phyloP scores from a whole-genome alignment of 2,888 invertebrate species.

The Xestia sexstrigata region DNA sequence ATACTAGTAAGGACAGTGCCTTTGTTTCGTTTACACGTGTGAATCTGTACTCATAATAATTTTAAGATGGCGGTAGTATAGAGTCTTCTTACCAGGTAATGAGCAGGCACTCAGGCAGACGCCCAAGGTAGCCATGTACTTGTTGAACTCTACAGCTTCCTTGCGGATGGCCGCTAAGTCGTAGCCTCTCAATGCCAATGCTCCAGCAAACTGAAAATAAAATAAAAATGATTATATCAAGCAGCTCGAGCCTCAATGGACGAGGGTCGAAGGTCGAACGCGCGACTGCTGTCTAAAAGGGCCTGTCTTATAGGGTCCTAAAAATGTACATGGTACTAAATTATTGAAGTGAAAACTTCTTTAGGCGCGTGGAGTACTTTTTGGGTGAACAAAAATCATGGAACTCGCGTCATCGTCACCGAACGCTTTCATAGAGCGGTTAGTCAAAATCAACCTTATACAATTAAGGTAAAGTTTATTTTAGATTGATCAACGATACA shows the following conservation, averaged over 20 bases:
- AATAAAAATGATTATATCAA: not conserved
- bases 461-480: too few species aligned
- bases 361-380: too few species aligned
- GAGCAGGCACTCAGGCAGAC: constrained; percentile 93
- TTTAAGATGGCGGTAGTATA: not conserved
- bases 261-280: not conserved
- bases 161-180: constrained; percentile 90
- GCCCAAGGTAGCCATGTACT: constrained; percentile 93
- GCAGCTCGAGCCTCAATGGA: not conserved
- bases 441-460: too few species aligned
- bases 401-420: too few species aligned
- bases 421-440: too few species aligned
- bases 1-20: not conserved
- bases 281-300: not conserved
- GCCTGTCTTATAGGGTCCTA: not conserved
- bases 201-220: constrained; percentile 92
- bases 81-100: constrained; percentile 88
- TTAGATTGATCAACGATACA: too few species aligned
- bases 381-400: too few species aligned
- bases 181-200: constrained; percentile 92
- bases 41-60: not conserved
- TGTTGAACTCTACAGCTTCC: constrained; percentile 85
- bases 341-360: not conserved
- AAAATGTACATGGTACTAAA: not conserved
- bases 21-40: not conserved